Conservation (phyloP, 2,888 invertebrate genomes). For the Entomobrya multifasciata region DNA sequence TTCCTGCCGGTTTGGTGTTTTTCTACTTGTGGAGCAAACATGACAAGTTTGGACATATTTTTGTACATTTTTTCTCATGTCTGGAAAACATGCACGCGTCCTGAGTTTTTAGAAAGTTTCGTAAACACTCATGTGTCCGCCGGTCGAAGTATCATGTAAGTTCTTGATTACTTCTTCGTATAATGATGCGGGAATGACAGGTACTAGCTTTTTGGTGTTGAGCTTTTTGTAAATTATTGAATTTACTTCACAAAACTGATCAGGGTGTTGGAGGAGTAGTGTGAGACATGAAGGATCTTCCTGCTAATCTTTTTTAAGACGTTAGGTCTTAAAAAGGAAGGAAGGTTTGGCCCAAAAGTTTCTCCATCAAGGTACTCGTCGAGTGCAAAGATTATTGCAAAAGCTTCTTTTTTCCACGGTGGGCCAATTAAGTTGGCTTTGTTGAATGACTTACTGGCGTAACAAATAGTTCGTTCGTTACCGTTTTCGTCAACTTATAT, state of each 20-base stretch:
- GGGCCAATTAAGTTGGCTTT: background rate
- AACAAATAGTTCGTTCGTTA: background rate
- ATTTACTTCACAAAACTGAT: background rate
- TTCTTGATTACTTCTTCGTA: background rate
- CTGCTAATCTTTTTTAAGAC: background rate
- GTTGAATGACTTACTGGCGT: background rate
- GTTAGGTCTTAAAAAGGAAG: no score
- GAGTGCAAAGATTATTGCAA: background rate
- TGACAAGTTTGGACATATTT: constrained; percentile 68
- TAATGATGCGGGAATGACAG: constrained; percentile 39
- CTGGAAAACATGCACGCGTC: constrained; percentile 65
- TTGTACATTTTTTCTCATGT: constrained; percentile 68
- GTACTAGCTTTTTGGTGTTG: background rate
- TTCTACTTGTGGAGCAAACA: constrained; percentile 68
- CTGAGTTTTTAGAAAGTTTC: constrained; percentile 66
- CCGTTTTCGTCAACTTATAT: background rate
- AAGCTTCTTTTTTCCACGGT: background rate
- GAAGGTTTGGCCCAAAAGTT: no score
- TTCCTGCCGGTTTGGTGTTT: constrained; percentile 46
- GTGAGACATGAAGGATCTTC: background rate
- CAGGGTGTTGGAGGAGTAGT: background rate
- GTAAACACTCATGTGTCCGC: constrained; percentile 49
- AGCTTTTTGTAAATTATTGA: constrained; percentile 28
- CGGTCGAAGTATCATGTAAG: constrained; percentile 38
- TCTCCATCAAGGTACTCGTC: background rate